Evolutionary conservation across 2,888 invertebrate species (phyloP), one percentile per base, ranked within the genome.

Genomic region (Epinotia brunnichana): DNA sequence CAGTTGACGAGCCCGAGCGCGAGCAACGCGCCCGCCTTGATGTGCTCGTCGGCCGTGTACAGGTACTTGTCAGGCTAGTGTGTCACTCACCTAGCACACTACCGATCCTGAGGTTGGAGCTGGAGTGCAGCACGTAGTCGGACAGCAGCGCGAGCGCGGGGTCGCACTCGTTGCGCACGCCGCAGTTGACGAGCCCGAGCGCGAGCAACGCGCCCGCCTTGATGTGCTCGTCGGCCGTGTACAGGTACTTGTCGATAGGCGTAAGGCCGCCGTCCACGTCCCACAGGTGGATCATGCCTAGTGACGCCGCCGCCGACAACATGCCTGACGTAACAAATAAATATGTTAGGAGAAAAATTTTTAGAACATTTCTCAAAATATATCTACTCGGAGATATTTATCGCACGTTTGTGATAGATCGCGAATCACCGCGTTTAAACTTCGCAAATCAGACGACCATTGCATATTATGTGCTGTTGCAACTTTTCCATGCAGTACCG

Each of bases 1-100:
- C 98, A 98, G 87, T 99, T 99, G n/a, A 99, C 99, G 69, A 99
- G 97, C 54, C 99, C 99, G 77, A 99, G 96, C 0, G 99, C 99
- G 44, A 99, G 91, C 53, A 99, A 90, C 0, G 99, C 99, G 1
- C 99, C 99, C 0, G 99, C 97, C 94, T 99, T 99, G 77, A 99
- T 98, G 87, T 98, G 97, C 84, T 99, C 98, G 82, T 99, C 98
- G 0, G 97, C 96, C 0, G 98, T 97, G 87, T 99, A 99, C 9
- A 24, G 24, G 7, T 24, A 19, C 21, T 24, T 2, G 21, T 24
- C 21, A 24, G 21, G 21, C 21, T 2, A 24, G 21, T 24, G 21
- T 24, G 48, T 21, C 53, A 71, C 81, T 82, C 77, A 94, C 94
- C 95, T 71, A 96, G 90, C 70, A 98, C 96, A 73, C 98, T 96